phyloP scores from a whole-genome alignment of 2,888 invertebrate genomes.

The Pherbina coryleti region DNA sequence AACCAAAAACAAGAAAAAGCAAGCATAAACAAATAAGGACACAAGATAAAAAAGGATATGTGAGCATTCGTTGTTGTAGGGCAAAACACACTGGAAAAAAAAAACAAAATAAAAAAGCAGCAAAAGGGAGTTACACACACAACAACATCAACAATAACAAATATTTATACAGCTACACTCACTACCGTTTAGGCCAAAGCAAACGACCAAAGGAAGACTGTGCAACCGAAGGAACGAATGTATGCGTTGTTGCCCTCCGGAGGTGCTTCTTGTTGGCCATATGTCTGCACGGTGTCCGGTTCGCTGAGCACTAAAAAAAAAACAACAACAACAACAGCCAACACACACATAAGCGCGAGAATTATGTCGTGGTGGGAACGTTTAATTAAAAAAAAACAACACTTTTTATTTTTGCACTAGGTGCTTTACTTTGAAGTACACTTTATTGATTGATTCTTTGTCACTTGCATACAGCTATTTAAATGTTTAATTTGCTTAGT shows the following conservation, averaged over 20 bases:
- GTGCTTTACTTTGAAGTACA: too few species aligned
- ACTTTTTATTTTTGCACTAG: too few species aligned
- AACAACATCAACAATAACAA: conserved; percentile 2
- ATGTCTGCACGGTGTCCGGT: conserved; percentile 26
- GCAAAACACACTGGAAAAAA: not conserved
- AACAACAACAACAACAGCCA: not conserved
- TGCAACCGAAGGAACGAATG: not conserved
- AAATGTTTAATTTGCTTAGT: too few species aligned
- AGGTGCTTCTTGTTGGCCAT: conserved; percentile 10
- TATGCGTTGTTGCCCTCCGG: not conserved
- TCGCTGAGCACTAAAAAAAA: not conserved
- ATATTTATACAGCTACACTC: conserved; percentile 16
- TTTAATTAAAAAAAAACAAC: too few species aligned
- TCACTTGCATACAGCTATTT: too few species aligned
- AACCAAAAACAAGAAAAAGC: conserved; percentile 13
- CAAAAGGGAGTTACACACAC: not conserved
- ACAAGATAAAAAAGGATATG: conserved; percentile 20
- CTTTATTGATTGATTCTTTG: too few species aligned
- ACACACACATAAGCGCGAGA: not conserved
- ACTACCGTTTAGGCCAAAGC: not conserved
- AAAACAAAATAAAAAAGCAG: too few species aligned
- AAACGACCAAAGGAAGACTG: not conserved
- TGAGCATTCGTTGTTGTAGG: conserved; percentile 23
- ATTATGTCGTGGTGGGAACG: too few species aligned
- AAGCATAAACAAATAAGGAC: conserved; percentile 4